Evolutionary conservation across 1,140 invertebrate species (phyloP).

Genomic region (Megathymus violae): DNA sequence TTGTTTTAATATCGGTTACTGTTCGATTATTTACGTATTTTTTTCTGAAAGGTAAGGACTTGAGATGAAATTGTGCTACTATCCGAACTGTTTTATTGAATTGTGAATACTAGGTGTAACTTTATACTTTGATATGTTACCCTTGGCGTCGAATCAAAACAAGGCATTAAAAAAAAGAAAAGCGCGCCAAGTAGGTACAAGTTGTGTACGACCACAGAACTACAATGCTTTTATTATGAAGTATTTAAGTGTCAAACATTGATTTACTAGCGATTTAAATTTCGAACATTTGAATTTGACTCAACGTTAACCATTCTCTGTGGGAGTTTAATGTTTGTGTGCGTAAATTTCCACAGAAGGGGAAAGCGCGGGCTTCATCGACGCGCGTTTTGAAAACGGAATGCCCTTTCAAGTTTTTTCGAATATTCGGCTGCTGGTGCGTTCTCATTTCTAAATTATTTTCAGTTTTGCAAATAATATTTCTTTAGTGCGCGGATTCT

Average conservation of each 20-base stretch:
- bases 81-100: slow-evolving; percentile 38
- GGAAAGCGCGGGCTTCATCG: slow-evolving; percentile 59
- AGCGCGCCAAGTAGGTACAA: slow-evolving; percentile 9
- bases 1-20: slow-evolving; percentile 79
- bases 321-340: slow-evolving; percentile 50
- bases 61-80: slow-evolving; percentile 45
- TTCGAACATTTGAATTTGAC: slow-evolving; percentile 5
- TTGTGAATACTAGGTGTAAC: slow-evolving; percentile 39
- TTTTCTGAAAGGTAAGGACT: slow-evolving; percentile 66
- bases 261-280: not conserved
- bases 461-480: slow-evolving; percentile 31
- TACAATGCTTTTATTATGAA: slow-evolving; percentile 5
- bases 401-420: slow-evolving; percentile 68
- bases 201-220: slow-evolving; percentile 23
- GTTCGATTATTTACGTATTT: slow-evolving; percentile 75
- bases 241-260: slow-evolving; percentile 4
- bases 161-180: slow-evolving; percentile 17
- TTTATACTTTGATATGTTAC: slow-evolving; percentile 23
- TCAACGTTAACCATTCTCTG: slow-evolving; percentile 9
- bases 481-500: slow-evolving; percentile 9
- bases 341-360: slow-evolving; percentile 57
- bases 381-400: slow-evolving; percentile 68
- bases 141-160: slow-evolving; percentile 23
- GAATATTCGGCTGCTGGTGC: slow-evolving; percentile 54
- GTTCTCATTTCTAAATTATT: slow-evolving; percentile 33